phyloP scores from a whole-genome alignment of 2,888 invertebrate species.

The Trissoscelio sp. region DNA sequence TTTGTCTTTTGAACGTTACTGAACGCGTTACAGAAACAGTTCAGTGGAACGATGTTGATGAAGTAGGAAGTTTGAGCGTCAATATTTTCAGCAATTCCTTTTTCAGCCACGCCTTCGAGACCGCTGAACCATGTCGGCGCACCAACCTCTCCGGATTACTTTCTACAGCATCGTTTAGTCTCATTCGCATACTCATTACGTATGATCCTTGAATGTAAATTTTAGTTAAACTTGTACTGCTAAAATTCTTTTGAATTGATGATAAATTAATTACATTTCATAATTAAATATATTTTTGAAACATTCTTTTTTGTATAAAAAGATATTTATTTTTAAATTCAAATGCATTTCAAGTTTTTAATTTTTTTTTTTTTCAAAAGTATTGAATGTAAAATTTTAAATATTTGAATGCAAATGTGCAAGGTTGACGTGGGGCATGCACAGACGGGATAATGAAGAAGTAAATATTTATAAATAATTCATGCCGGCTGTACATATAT shows the following conservation, averaged over 20 bases:
- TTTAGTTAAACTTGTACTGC: neutral
- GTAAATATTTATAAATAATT: conserved; percentile 68
- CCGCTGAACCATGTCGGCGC: conserved; percentile 70
- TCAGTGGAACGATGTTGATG: conserved; percentile 53
- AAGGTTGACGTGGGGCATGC: conserved; percentile 35
- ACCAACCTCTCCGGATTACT: conserved; percentile 67
- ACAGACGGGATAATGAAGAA: conserved; percentile 58
- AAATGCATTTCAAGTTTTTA: too few species aligned
- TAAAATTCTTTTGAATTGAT: too few species aligned
- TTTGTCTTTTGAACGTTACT: conserved; percentile 54
- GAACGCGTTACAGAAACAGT: conserved; percentile 43
- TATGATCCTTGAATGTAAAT: conserved; percentile 32
- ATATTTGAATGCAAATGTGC: conserved; percentile 47
- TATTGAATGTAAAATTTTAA: conserved; percentile 13
- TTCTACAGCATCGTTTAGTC: conserved; percentile 60
- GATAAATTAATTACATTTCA: too few species aligned
- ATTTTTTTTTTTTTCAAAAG: too few species aligned
- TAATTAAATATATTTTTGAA: too few species aligned
- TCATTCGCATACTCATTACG: conserved; percentile 61
- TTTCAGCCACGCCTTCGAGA: conserved; percentile 70
- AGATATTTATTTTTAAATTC: too few species aligned
- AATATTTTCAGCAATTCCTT: conserved; percentile 68
- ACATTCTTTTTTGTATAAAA: too few species aligned
- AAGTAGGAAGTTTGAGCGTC: conserved; percentile 65
- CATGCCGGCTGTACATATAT: conserved; percentile 44